phyloP scores from a whole-genome alignment of 2,888 invertebrate species.

The Xanthia icteritia region DNA sequence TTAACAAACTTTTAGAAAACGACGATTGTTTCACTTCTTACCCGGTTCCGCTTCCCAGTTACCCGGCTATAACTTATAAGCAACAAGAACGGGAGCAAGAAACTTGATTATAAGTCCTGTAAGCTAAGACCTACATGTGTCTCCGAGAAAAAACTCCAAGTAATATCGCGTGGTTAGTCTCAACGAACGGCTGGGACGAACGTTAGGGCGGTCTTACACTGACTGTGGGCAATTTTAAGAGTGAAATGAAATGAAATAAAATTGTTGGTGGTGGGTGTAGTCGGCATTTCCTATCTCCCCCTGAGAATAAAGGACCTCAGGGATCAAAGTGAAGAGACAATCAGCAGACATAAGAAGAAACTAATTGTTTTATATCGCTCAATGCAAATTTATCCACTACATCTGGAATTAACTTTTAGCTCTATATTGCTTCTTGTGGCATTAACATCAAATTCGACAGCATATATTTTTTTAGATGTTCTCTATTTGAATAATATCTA shows the following conservation, averaged over 20 bases:
- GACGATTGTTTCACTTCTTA: not conserved
- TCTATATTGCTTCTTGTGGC: not conserved
- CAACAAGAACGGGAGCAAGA: conserved; percentile 38
- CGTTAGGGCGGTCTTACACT: not conserved
- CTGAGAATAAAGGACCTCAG: not conserved
- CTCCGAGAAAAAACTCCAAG: conserved; percentile 36
- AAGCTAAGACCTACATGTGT: conserved; percentile 41
- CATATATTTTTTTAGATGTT: too few species aligned
- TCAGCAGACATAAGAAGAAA: not conserved
- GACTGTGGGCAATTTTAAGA: not conserved
- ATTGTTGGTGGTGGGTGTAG: not conserved
- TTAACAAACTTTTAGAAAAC: conserved; percentile 12
- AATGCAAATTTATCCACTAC: not conserved
- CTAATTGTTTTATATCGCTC: not conserved
- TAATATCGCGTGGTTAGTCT: conserved; percentile 24
- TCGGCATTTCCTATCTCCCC: not conserved
- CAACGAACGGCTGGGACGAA: not conserved
- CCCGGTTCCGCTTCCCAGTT: not conserved
- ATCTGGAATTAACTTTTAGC: not conserved
- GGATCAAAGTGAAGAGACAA: not conserved
- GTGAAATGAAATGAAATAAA: not conserved
- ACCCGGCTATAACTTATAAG: conserved; percentile 10
- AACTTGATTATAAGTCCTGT: conserved; percentile 52
- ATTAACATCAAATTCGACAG: not conserved
- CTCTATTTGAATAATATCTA: not conserved